phyloP scores from a whole-genome alignment of 2,888 invertebrate genomes.

The Cryptops parisi region DNA sequence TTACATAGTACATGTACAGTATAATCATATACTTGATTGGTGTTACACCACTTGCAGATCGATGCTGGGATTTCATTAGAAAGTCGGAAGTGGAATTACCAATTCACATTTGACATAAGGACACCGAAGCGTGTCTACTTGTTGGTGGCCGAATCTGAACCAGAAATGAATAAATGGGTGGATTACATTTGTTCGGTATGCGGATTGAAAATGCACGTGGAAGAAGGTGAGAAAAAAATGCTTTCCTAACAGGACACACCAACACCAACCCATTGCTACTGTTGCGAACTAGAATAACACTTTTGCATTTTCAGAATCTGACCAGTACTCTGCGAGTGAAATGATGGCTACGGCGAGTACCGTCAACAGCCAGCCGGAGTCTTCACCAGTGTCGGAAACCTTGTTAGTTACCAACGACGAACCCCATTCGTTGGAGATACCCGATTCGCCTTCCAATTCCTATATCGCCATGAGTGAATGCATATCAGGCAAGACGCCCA shows the following conservation, averaged over 20 bases:
- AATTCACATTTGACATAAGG: slow-evolving; percentile 75
- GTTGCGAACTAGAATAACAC: too few relatives aligned
- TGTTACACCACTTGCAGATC: slow-evolving; percentile 40
- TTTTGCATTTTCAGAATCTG: too few relatives aligned
- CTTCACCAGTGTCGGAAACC: too few relatives aligned
- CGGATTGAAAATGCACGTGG: slow-evolving; percentile 58
- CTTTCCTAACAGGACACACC: too few relatives aligned
- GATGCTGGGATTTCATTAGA: slow-evolving; percentile 75
- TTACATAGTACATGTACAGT: too few relatives aligned
- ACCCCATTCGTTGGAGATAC: slow-evolving; percentile 1
- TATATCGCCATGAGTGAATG: slow-evolving; percentile 89
- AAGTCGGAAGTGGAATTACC: slow-evolving; percentile 53
- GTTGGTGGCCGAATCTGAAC: slow-evolving; percentile 78
- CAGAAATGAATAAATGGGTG: slow-evolving; percentile 92
- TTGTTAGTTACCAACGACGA: too few relatives aligned
- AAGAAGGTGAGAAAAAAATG: too few relatives aligned
- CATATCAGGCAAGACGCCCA: slow-evolving; percentile 51
- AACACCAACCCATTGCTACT: too few relatives aligned
- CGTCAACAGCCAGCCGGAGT: too few relatives aligned
- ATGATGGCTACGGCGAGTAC: too few relatives aligned
- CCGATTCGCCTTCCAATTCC: slow-evolving; percentile 47
- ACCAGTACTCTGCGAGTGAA: too few relatives aligned
- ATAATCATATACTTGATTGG: too few relatives aligned
- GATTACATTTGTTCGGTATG: slow-evolving; percentile 85
- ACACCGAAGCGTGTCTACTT: slow-evolving; percentile 82